Conservation (phyloP, 1,140 invertebrate species). For the Drosophila kohkoa region DNA sequence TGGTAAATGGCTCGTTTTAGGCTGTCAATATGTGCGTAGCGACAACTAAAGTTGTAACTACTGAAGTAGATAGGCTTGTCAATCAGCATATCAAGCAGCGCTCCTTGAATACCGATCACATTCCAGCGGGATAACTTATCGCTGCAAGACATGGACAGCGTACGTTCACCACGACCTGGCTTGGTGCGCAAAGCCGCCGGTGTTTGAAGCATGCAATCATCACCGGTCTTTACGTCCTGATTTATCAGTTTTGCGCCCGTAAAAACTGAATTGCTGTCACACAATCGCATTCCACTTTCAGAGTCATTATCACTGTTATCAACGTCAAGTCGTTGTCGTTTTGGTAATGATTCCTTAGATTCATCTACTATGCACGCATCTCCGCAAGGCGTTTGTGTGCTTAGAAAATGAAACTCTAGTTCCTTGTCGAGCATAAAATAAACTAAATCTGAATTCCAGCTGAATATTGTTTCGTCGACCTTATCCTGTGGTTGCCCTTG, state of each 20-base stretch:
- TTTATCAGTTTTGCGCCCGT: conserved; percentile 95
- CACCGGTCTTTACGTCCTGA: conserved; percentile 86
- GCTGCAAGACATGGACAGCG: conserved; percentile 95
- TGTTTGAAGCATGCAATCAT: conserved; percentile 65
- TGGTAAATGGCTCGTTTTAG: conserved; percentile 88
- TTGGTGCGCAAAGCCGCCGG: conserved; percentile 93
- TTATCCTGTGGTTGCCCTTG: conserved; percentile 46
- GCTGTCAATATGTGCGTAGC: conserved; percentile 87
- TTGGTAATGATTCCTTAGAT: conserved; percentile 41
- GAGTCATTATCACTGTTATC: neutral
- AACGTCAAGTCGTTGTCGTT: conserved; percentile 44
- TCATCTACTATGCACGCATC: conserved; percentile 88
- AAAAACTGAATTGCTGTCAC: conserved; percentile 76
- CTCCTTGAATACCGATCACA: conserved; percentile 92
- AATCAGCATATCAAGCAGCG: conserved; percentile 90
- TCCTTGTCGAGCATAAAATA: conserved; percentile 86
- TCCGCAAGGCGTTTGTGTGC: conserved; percentile 95
- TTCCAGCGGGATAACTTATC: conserved; percentile 97
- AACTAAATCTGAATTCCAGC: conserved; percentile 57
- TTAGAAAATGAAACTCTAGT: conserved; percentile 93
- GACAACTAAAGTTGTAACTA: conserved; percentile 90
- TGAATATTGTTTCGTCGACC: conserved; percentile 52
- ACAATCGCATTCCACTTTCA: neutral
- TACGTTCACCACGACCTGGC: conserved; percentile 95
- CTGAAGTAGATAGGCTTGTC: conserved; percentile 89